These are phyloP conservation scores for Mastomys coucha DNA, from an alignment of 2,113 vertebrate genomes.

Conservation along the genomic window DNA sequence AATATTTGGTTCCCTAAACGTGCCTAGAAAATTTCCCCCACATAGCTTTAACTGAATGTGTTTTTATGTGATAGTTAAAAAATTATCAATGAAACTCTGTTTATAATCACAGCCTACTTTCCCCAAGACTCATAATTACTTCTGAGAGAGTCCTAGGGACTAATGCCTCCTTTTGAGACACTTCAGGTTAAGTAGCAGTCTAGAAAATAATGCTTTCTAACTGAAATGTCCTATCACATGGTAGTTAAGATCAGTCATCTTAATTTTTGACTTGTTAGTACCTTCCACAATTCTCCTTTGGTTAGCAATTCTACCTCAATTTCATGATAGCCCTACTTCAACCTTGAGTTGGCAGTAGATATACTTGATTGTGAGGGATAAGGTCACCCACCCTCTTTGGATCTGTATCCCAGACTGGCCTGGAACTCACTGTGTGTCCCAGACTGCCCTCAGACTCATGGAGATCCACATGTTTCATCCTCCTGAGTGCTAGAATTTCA, in stretches of 20 bases:
- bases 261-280: not conserved
- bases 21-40: not conserved
- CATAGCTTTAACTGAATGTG: not conserved
- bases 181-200: not conserved
- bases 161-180: not conserved
- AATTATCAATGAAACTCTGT: not conserved
- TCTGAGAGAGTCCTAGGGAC: not conserved
- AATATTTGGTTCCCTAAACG: not conserved
- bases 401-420: not conserved
- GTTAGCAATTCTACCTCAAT: not conserved
- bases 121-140: not conserved
- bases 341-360: not conserved
- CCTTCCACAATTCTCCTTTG: not conserved
- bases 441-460: not conserved
- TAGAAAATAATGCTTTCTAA: conserved; percentile 52
- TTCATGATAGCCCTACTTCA: not conserved
- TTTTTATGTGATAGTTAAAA: conserved; percentile 38
- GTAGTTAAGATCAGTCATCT: not conserved
- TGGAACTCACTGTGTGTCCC: not conserved
- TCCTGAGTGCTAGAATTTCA: not conserved
- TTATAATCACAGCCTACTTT: not conserved
- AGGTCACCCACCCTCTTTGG: not conserved
- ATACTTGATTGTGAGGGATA: not conserved
- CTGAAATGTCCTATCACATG: not conserved
- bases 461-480: not conserved